Conservation (phyloP, 2,113 vertebrate species). For the Corythaixoides concolor region DNA sequence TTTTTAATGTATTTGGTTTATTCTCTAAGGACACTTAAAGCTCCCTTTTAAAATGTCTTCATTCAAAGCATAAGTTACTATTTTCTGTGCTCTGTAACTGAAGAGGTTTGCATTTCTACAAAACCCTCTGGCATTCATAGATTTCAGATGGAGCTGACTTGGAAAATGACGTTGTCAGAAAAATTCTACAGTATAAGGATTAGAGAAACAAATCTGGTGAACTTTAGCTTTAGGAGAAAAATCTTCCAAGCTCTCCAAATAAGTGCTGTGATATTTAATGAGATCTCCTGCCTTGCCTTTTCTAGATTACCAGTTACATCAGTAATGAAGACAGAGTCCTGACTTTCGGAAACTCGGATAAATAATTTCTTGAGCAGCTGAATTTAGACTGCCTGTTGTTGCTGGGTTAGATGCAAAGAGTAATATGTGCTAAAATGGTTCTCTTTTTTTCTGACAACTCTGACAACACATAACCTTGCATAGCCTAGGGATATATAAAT, state of each 20-base stretch:
- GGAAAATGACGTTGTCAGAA: not conserved
- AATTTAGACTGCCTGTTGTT: not conserved
- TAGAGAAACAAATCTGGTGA: not conserved
- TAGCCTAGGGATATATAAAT: not conserved
- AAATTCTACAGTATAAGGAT: not conserved
- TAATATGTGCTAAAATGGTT: not conserved
- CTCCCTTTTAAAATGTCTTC: not conserved
- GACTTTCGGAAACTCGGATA: not conserved
- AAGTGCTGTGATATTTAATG: not conserved
- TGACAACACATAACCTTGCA: not conserved
- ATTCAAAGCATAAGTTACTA: not conserved
- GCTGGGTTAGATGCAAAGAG: not conserved
- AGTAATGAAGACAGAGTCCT: not conserved
- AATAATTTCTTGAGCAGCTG: not conserved
- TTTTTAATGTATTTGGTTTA: not conserved
- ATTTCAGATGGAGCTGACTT: not conserved
- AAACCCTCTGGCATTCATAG: not conserved
- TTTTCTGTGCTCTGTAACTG: not conserved
- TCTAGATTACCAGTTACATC: not conserved
- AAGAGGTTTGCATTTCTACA: not conserved
- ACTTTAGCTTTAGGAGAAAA: not conserved
- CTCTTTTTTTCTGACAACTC: not conserved
- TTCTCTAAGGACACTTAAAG: not conserved
- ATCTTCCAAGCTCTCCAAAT: not conserved
- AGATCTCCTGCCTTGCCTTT: not conserved